These are phyloP conservation scores for Ceramica pisi DNA, from an alignment of 2,888 invertebrate species.

Conservation along the genomic window DNA sequence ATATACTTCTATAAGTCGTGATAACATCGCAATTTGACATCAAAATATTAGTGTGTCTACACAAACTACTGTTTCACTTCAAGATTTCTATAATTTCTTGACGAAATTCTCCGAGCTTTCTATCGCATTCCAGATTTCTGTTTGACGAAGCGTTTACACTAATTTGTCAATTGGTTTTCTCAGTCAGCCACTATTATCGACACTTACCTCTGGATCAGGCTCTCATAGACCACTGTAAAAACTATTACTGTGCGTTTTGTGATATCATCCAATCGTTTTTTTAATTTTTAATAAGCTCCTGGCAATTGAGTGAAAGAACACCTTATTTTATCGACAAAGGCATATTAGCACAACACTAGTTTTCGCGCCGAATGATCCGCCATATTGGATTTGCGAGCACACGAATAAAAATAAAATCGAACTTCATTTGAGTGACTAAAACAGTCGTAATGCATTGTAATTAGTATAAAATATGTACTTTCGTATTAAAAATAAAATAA, in stretches of 20 bases:
- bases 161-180: slow-evolving; percentile 73
- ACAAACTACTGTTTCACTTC: slow-evolving; percentile 17
- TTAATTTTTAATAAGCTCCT: slow-evolving; percentile 22
- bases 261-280: slow-evolving; percentile 38
- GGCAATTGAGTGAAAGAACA: slow-evolving; percentile 13
- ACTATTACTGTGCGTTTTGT: slow-evolving; percentile 53
- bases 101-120: slow-evolving; percentile 49
- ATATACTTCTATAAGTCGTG: slow-evolving; percentile 53
- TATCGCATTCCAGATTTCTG: slow-evolving; percentile 67
- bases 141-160: slow-evolving; percentile 69
- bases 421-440: slow-evolving; percentile 21
- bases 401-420: slow-evolving; percentile 19
- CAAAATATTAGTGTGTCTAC: slow-evolving; percentile 39
- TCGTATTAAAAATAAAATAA: neutral
- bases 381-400: slow-evolving; percentile 36
- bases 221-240: slow-evolving; percentile 33
- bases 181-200: slow-evolving; percentile 75
- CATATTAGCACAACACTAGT: slow-evolving; percentile 24
- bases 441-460: slow-evolving; percentile 4
- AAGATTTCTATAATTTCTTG: slow-evolving; percentile 7
- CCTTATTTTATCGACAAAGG: slow-evolving; percentile 11
- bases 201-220: slow-evolving; percentile 70
- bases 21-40: slow-evolving; percentile 45
- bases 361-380: slow-evolving; percentile 22
- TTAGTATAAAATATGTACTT: neutral